Evolutionary conservation across 2,113 vertebrate species (phyloP), one percentile per base, ranked within the genome.

Genomic region (Poeciliopsis prolifica): DNA sequence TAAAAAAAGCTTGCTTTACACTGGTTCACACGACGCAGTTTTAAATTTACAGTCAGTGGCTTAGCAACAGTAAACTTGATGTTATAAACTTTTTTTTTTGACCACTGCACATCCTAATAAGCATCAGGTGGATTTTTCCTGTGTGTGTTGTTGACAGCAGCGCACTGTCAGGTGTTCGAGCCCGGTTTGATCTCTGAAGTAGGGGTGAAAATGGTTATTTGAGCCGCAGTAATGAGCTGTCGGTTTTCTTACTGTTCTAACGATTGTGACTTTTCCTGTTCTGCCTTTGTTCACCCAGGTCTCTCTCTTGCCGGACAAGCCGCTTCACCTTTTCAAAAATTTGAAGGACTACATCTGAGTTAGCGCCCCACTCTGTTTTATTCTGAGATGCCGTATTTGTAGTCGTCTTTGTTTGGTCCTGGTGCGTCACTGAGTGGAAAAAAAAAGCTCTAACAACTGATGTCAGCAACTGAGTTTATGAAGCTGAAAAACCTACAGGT

Each of bases 1-100:
- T 65, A 15, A 40, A 9, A 61, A 60, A 37, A 37, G 35, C n/a
- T 2, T 15, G 22, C 15, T 48, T 48, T 5, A 44, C 11, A 61
- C 64, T 5, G 24, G 60, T 74, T 67, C 13, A 33, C 33, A 33
- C 48, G 65, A 22, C 64, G 58, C 29, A 17, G 40, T 58, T 54
- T 51, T 4, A 69, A 65, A 31, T 28, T 68, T 66, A 40, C 40
- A 65, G 61, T 60, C 71, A 44, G 89, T 92, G 83, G 65, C 89
- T 65, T 88, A 86, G 88, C 90, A 92, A 92, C 90, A 67, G 76
- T 26, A 60, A n/a, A 37, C 12, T 19, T 19, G 1, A 14, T 19
- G n/a, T 15, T 62, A 29, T 1, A 65, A 74, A 44, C 29, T 2
- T 78, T 48, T 58, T 58, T n/a, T 58, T 58, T n/a, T 48, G 44